These are phyloP conservation scores for Campaea margaritaria DNA, from an alignment of 2,888 invertebrate species.

Conservation along the genomic window DNA sequence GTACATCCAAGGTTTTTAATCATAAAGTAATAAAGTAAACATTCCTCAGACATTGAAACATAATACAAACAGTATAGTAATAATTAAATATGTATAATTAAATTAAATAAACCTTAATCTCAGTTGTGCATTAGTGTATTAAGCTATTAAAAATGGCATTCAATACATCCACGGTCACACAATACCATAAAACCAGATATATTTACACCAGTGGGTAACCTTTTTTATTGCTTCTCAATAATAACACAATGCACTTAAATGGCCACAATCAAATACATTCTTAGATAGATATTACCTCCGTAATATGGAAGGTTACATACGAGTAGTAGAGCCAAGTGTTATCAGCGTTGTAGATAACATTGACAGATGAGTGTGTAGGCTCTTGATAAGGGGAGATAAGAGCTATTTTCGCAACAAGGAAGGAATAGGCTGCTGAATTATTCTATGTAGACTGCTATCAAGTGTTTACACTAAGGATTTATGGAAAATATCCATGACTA, in stretches of 20 bases:
- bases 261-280: slow-evolving; percentile 36
- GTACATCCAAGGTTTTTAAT: slow-evolving; percentile 13
- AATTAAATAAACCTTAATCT: no score
- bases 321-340: slow-evolving; percentile 40
- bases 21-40: background rate
- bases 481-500: slow-evolving; percentile 4
- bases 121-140: no score
- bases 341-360: slow-evolving; percentile 67
- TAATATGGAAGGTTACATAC: slow-evolving; percentile 21
- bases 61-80: no score
- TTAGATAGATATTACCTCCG: slow-evolving; percentile 27
- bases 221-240: slow-evolving; percentile 29
- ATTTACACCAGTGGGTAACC: slow-evolving; percentile 25
- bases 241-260: slow-evolving; percentile 40
- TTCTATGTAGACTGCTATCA: background rate
- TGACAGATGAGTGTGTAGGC: slow-evolving; percentile 65
- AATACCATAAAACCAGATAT: slow-evolving; percentile 15
- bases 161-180: slow-evolving; percentile 6
- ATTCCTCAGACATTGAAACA: no score
- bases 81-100: no score
- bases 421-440: slow-evolving; percentile 15
- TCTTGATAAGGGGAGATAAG: slow-evolving; percentile 62
- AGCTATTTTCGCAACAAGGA: slow-evolving; percentile 42
- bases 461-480: background rate
- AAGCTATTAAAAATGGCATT: background rate